Conservation (phyloP, 2,113 vertebrate genomes). For the Mastomys coucha region DNA sequence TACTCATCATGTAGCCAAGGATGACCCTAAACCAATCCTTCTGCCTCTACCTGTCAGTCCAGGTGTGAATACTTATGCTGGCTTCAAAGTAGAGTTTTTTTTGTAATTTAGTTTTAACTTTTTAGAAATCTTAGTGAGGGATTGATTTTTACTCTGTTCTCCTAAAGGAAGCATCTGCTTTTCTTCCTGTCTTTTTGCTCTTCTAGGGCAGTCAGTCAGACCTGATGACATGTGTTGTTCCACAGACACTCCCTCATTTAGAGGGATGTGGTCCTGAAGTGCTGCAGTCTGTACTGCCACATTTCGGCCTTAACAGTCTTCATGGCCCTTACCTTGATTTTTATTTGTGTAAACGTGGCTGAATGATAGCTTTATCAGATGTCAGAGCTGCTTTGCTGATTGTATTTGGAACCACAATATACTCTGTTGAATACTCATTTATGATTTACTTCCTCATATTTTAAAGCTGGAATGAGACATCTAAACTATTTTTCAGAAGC, state of each 20-base stretch:
- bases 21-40: not conserved
- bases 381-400: not conserved
- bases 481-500: conserved; percentile 58
- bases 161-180: conserved; percentile 44
- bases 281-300: not conserved
- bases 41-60: not conserved
- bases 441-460: conserved; percentile 1
- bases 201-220: conserved; percentile 12
- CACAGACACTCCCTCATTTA: conserved; percentile 41
- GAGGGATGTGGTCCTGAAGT: conserved; percentile 24
- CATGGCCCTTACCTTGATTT: conserved; percentile 33
- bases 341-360: conserved; percentile 25
- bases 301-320: not conserved
- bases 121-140: conserved; percentile 2
- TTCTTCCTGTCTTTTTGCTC: conserved; percentile 50
- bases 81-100: not conserved
- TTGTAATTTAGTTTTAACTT: not conserved
- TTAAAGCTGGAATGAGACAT: conserved; percentile 23
- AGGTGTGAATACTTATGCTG: not conserved
- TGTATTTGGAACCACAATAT: conserved; percentile 16
- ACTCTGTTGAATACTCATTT: conserved; percentile 23
- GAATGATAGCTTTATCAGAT: conserved; percentile 13
- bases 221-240: conserved; percentile 12
- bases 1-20: not conserved
- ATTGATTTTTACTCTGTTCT: conserved; percentile 63